Evolutionary conservation across 2,797 vertebrate species (phyloP), one percentile per base, ranked within the genome.

Genomic region (Cephalopachus bancanus): DNA sequence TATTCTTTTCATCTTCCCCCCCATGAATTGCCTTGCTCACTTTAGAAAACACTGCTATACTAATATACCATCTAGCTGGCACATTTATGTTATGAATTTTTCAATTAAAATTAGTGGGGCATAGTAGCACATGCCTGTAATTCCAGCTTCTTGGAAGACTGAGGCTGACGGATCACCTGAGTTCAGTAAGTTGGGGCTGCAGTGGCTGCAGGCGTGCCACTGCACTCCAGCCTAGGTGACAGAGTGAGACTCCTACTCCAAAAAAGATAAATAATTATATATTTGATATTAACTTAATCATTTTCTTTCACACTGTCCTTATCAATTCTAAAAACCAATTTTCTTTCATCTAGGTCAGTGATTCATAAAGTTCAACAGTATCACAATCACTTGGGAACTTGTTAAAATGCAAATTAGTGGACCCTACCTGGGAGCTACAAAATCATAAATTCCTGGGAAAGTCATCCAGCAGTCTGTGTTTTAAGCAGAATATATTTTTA

Each of bases 331-430:
- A 93, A 81, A 93, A 33, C 60, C 71, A 49, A 5, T 65, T 85
- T 94, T 91, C 85, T 93, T 65, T 84, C 91, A 33, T 78, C 30
- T 30, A 74, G 69, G 12, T 76, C 53, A 78, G 11, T 84, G 76
- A 89, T 93, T 92, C 57, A 91, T 62, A 53, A 93, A 74, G 22
- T 72, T 33, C 37, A 33, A 55, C 53, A 49, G 9, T 53, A 49
- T 44, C 64, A 33, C n/a, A 44, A 62, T 74, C 30, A 60, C 24
- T 64, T 49, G 65, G 37, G 69, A 80, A 26, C 26, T 14, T 87
- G 30, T 78, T 93, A 94, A 96, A 95, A 86, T 86, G 26, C 19
- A 57, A 7, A 22, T 67, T 57, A 15, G 33, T 57, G 44, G 22
- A 37, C 57, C 64, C 59, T 14, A 28, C 57, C 79, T 17, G 33